Percentiles rank a stretch among this genome's conserved stretches.
These are phyloP conservation scores for Raphicerus campestris DNA, from an alignment of 2,113 vertebrate genomes.

Conservation along the genomic window DNA sequence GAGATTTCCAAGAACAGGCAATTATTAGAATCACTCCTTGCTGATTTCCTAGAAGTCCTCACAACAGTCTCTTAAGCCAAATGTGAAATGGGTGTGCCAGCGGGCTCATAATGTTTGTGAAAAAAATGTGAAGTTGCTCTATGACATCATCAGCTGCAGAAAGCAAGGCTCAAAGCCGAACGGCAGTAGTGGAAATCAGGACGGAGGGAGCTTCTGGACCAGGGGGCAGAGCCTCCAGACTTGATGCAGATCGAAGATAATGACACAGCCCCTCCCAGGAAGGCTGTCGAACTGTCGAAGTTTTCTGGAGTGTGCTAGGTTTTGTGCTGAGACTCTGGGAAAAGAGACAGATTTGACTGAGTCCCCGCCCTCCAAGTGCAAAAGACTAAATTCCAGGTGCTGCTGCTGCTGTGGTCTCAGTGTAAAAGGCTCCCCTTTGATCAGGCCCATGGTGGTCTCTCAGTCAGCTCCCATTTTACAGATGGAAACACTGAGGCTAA, in stretches of 20 bases:
- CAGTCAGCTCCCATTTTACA: neutral
- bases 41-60: slow-evolving; percentile 30
- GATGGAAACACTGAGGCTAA: neutral
- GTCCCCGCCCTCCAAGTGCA: neutral
- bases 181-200: fast-evolving
- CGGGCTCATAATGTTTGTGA: neutral
- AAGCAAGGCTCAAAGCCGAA: neutral
- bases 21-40: neutral
- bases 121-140: neutral
- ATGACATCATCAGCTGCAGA: neutral
- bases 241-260: neutral
- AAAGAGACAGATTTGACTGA: neutral
- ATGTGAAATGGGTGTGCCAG: neutral
- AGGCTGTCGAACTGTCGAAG: neutral
- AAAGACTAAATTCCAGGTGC: neutral
- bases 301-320: neutral
- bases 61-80: neutral
- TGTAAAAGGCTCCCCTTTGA: neutral
- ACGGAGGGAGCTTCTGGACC: neutral
- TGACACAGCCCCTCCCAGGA: neutral
- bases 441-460: neutral
- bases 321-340: neutral
- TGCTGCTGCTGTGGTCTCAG: neutral
- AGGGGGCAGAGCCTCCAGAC: neutral
- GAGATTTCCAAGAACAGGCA: slow-evolving; percentile 25